These are phyloP conservation scores for Axinella damicornis DNA, from an alignment of 37 sponge, comb jelly and placozoan genomes.

Conservation along the genomic window DNA sequence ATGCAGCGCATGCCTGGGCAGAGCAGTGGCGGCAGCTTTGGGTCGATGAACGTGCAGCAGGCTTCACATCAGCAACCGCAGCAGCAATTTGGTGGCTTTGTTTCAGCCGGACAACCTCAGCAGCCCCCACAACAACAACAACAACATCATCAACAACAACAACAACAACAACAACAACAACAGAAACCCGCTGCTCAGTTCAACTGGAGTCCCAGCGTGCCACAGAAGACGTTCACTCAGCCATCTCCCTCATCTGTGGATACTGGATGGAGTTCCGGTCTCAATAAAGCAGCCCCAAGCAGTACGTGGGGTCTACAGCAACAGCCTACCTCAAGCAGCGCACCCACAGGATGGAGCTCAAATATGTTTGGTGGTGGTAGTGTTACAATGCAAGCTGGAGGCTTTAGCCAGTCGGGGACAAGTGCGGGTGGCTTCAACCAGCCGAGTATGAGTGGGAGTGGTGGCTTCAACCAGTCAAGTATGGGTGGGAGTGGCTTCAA, in stretches of 20 bases:
- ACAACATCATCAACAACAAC: constrained; percentile 10
- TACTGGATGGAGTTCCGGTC: constrained; percentile 24
- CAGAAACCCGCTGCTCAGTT: constrained; percentile 1
- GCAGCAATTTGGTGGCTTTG: constrained; percentile 29
- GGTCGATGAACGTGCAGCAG: not conserved
- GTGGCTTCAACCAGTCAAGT: too few relatives aligned
- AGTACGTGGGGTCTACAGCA: not conserved
- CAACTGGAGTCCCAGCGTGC: not conserved
- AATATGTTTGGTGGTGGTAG: not conserved
- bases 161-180: constrained; percentile 46
- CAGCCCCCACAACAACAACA: constrained; percentile 40
- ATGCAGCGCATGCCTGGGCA: too few relatives aligned
- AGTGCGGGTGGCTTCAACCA: too few relatives aligned
- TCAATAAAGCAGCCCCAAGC: constrained; percentile 2
- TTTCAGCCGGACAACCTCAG: constrained; percentile 4
- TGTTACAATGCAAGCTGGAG: not conserved
- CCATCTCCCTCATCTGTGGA: not conserved
- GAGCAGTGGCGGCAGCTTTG: not conserved
- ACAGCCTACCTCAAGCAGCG: not conserved
- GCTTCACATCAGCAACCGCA: not conserved
- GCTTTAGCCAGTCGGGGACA: not conserved
- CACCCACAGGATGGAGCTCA: not conserved
- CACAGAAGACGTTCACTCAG: not conserved
- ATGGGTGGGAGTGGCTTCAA: too few relatives aligned
- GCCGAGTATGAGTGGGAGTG: not conserved